Evolutionary conservation across 2,888 invertebrate genomes (phyloP).

Genomic region (Coremacera marginata): DNA sequence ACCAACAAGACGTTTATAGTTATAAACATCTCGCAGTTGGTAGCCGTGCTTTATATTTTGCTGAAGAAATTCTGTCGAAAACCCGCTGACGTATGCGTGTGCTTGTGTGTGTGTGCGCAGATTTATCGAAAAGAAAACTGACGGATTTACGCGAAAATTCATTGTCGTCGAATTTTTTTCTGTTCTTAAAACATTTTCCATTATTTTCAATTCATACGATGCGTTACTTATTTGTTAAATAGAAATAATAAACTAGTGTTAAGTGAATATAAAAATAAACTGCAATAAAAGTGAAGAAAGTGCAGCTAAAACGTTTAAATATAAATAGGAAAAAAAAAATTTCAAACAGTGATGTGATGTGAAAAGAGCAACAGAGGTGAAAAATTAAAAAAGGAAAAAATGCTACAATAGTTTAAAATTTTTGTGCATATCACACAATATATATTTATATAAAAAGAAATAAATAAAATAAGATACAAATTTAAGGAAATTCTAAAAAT

Average conservation of each 20-base stretch:
- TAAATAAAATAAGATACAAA: background rate
- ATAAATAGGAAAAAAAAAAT: background rate
- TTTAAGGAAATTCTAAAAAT: background rate
- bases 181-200: conserved; percentile 16
- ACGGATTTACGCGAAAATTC: conserved; percentile 33
- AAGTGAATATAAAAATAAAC: background rate
- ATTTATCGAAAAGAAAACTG: conserved; percentile 24
- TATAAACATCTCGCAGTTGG: background rate
- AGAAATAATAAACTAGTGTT: background rate
- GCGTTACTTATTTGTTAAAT: background rate
- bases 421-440: background rate
- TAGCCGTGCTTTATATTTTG: background rate
- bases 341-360: conserved; percentile 7
- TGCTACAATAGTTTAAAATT: background rate
- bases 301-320: background rate
- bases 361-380: conserved; percentile 14
- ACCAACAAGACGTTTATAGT: background rate
- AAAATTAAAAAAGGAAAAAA: background rate
- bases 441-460: background rate
- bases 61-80: conserved; percentile 22
- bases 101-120: conserved; percentile 22
- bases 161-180: conserved; percentile 16
- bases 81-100: conserved; percentile 31
- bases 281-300: background rate
- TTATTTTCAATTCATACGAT: background rate